Evolutionary conservation across 2,113 vertebrate species (phyloP).

Genomic region (Xiphophorus hellerii): DNA sequence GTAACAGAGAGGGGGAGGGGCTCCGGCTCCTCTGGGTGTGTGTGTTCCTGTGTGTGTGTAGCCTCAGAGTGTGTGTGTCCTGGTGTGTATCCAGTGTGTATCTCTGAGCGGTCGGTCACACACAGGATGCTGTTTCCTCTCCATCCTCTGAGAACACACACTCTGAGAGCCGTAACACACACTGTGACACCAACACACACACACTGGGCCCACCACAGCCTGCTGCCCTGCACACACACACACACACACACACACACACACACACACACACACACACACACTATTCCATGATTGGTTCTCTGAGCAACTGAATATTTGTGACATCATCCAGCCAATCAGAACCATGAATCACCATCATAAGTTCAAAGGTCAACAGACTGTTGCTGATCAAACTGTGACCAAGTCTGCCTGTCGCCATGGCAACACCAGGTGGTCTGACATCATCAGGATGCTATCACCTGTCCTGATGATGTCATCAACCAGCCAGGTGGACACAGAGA

Average conservation of each 20-base stretch:
- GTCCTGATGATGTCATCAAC: too few relatives aligned
- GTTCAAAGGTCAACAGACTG: too few relatives aligned
- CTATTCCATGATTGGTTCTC: too few relatives aligned
- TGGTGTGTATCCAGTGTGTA: slow-evolving; percentile 42
- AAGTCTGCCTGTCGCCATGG: too few relatives aligned
- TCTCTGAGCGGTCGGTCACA: slow-evolving; percentile 72
- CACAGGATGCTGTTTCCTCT: slow-evolving; percentile 75
- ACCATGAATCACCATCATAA: too few relatives aligned
- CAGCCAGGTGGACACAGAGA: too few relatives aligned
- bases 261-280: too few relatives aligned
- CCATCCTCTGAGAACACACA: slow-evolving; percentile 78
- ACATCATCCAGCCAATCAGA: too few relatives aligned
- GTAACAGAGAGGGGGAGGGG: neutral
- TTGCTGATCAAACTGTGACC: too few relatives aligned
- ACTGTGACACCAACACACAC: slow-evolving; percentile 78
- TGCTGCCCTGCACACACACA: slow-evolving; percentile 68
- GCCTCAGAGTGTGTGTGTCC: slow-evolving; percentile 3
- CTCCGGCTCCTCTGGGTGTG: neutral
- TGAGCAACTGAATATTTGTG: too few relatives aligned
- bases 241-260: slow-evolving; percentile 5
- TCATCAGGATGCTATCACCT: too few relatives aligned
- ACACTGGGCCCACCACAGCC: slow-evolving; percentile 78
- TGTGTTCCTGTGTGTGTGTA: slow-evolving; percentile 34
- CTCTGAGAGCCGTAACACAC: slow-evolving; percentile 62
- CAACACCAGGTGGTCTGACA: too few relatives aligned